Evolutionary conservation across 2,113 vertebrate genomes (phyloP).

Genomic region (Apteryx owenii): DNA sequence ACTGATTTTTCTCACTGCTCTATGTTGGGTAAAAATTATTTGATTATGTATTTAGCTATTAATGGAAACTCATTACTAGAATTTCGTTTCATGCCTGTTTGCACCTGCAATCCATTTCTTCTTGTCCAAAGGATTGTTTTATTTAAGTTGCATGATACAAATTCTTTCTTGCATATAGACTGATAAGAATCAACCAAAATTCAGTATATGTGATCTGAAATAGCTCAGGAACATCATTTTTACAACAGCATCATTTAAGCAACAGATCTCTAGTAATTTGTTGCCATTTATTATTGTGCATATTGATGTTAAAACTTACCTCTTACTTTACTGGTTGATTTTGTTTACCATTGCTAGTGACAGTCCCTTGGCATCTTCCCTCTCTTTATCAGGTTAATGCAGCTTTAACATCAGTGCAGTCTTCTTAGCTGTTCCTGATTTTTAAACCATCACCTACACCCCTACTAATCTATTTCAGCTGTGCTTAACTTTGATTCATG

Average conservation of each 20-base stretch:
- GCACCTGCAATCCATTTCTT: conserved; percentile 68
- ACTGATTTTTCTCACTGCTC: conserved; percentile 68
- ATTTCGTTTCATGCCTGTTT: conserved; percentile 77
- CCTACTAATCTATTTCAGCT: not conserved
- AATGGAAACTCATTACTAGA: conserved; percentile 77
- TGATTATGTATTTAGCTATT: conserved; percentile 75
- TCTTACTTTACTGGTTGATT: not conserved
- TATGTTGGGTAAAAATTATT: conserved; percentile 61
- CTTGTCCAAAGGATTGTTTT: conserved; percentile 39
- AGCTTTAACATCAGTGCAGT: not conserved
- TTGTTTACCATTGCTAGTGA: not conserved
- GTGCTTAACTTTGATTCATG: not conserved
- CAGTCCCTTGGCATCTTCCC: not conserved
- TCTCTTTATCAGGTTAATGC: not conserved
- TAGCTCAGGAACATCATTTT: not conserved
- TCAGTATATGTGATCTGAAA: not conserved
- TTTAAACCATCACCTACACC: not conserved
- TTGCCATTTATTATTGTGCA: not conserved
- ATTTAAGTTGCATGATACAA: conserved; percentile 17
- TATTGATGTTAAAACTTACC: not conserved
- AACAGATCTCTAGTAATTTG: not conserved
- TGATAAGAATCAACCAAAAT: conserved; percentile 20
- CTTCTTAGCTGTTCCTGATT: not conserved
- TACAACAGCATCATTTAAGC: not conserved
- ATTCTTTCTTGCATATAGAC: not conserved